phyloP scores from a whole-genome alignment of 35 echinoderm and acorn worm species.

The Strongylocentrotus purpuratus region DNA sequence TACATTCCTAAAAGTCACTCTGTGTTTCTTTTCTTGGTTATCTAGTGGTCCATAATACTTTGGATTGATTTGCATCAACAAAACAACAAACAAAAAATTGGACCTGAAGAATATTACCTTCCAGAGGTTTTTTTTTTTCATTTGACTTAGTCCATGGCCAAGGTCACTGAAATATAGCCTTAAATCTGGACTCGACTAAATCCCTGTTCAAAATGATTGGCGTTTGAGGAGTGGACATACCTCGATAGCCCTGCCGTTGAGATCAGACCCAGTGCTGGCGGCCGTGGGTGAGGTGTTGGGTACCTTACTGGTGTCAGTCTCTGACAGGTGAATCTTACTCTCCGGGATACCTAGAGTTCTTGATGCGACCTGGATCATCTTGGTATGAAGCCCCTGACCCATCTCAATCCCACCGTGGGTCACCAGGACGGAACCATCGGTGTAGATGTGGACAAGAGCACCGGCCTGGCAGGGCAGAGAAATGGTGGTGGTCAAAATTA shows the following conservation, averaged over 20 bases:
- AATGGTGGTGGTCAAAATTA: neutral
- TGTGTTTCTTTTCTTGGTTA: too few species aligned
- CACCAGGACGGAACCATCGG: slow-evolving; percentile 76
- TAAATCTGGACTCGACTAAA: too few species aligned
- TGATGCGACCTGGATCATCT: slow-evolving; percentile 86
- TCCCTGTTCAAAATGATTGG: too few species aligned
- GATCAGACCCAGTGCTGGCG: slow-evolving; percentile 76
- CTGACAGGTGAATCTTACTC: slow-evolving; percentile 69
- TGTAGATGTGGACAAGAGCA: slow-evolving; percentile 79
- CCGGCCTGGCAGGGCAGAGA: slow-evolving; percentile 59
- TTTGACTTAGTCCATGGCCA: too few species aligned
- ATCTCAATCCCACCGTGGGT: slow-evolving; percentile 87
- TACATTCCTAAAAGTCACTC: too few species aligned
- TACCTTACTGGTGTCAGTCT: slow-evolving; percentile 77
- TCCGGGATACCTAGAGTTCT: slow-evolving; percentile 68
- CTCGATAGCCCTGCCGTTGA: slow-evolving; percentile 84
- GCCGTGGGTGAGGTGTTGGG: slow-evolving; percentile 83
- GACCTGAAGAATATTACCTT: too few species aligned
- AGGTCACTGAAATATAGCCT: too few species aligned
- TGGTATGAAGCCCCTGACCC: slow-evolving; percentile 91
- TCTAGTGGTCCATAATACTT: too few species aligned
- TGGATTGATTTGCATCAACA: too few species aligned
- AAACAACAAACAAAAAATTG: too few species aligned
- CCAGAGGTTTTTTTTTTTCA: too few species aligned
- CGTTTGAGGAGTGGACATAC: slow-evolving; percentile 22